Evolutionary conservation across 2,888 invertebrate genomes (phyloP), one percentile per base, ranked within the genome.

Genomic region (Orgyia antiqua): DNA sequence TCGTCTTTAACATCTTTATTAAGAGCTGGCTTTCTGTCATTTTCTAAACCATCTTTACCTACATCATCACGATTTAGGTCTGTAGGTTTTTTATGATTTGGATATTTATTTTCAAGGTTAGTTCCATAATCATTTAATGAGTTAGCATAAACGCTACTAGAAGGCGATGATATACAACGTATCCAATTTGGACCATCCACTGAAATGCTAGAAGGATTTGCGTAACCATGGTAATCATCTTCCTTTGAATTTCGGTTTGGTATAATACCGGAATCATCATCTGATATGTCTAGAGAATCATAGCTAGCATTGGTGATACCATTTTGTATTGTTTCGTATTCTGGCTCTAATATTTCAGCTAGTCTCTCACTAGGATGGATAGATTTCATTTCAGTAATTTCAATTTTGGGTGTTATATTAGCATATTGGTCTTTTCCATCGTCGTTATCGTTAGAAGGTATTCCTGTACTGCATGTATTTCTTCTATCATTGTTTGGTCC

Each of bases 261-360:
- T 28, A 61, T 61, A 27, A 62, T 64, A 9, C 62, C 71, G 0
- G 72, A 71, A 42, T 73, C 67, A 24, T 61, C 67, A 21, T 69
- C 62, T 1, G 68, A 67, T 26, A 68, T 59, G 37, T 72, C 71
- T 31, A 69, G 42, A 8, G 62, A 68, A 41, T 78, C 76, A 34
- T 78, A 82, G 2, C 72, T 65, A 41, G 68, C 68, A 33, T 75
- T 78, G 3, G 57, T 54, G 6, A 61, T 33, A 24, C 69, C 72
- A 37, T 63, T 64, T 31, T 73, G 67, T 34, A 86, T 69, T 6
- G 77, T 77, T 64, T 86, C 86, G 31, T 84, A 84, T 1, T 78
- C 66, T 8, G 86, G 86, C 30, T 86, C 84, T 35, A 86, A 57
- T 26, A 84, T 77, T 39, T 82, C 82, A 2, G 82, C 83, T 12